Evolutionary conservation across 1,140 invertebrate genomes (phyloP).

Genomic region (Tyrophagus putrescentiae): DNA sequence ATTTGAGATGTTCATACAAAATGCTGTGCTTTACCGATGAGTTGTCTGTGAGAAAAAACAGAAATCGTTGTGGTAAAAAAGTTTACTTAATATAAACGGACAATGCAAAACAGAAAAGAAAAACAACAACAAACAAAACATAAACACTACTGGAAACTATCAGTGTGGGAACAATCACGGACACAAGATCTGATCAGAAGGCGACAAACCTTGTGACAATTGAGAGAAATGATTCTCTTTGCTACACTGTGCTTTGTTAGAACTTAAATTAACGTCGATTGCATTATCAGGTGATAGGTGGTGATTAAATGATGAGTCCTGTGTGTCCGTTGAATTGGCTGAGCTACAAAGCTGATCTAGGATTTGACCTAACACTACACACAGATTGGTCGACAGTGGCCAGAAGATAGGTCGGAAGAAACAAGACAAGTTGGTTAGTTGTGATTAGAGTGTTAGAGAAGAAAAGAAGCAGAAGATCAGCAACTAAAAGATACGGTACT

Average conservation of each 20-base stretch:
- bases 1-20: conserved; percentile 13
- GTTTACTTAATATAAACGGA: too few species aligned
- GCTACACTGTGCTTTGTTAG: background rate
- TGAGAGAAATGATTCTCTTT: background rate
- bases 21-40: background rate
- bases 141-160: background rate
- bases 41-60: too few species aligned
- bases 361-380: conserved; percentile 11
- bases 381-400: too few species aligned
- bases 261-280: background rate
- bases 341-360: conserved; percentile 9
- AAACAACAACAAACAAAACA: background rate
- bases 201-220: conserved; percentile 7
- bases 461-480: too few species aligned
- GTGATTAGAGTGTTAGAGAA: background rate
- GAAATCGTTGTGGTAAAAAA: too few species aligned
- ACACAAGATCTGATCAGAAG: conserved; percentile 1
- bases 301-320: background rate
- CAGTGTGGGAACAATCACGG: background rate
- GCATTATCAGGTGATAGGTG: conserved; percentile 3
- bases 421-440: too few species aligned
- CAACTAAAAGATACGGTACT: too few species aligned
- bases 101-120: too few species aligned
- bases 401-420: too few species aligned
- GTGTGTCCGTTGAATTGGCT: background rate